These are phyloP conservation scores for Macrotis lagotis DNA, from an alignment of 2,113 vertebrate genomes.

Conservation along the genomic window DNA sequence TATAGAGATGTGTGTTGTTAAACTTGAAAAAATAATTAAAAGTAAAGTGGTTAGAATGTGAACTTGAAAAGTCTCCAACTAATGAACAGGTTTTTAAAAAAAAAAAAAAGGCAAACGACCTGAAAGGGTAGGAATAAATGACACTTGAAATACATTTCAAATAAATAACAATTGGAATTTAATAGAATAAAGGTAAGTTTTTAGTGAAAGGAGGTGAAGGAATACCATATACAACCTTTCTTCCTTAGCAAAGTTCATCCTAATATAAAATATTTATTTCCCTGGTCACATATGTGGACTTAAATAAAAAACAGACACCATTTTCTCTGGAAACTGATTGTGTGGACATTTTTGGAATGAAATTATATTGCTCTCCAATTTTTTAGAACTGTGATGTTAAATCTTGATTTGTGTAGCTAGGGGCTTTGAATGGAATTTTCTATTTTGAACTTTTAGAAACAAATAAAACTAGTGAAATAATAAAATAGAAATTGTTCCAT, in stretches of 20 bases:
- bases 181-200: neutral
- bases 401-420: conserved; percentile 42
- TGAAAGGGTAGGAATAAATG: conserved; percentile 24
- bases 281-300: conserved; percentile 2
- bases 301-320: conserved; percentile 56
- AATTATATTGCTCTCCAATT: conserved; percentile 33
- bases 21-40: conserved; percentile 29
- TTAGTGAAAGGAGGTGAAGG: neutral
- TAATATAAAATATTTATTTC: conserved; percentile 44
- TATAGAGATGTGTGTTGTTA: conserved; percentile 5
- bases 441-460: conserved; percentile 52
- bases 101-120: neutral
- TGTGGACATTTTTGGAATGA: conserved; percentile 48
- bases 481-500: conserved; percentile 72
- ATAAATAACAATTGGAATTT: neutral
- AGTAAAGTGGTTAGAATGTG: neutral
- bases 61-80: conserved; percentile 4
- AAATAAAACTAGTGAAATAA: conserved; percentile 51
- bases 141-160: conserved; percentile 25
- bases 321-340: conserved; percentile 42
- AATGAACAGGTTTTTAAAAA: neutral
- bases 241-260: conserved; percentile 42
- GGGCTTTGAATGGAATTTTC: conserved; percentile 57
- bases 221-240: conserved; percentile 9
- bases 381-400: conserved; percentile 33